Conservation (phyloP, 2,888 invertebrate species). For the Eustalomyia histrio region DNA sequence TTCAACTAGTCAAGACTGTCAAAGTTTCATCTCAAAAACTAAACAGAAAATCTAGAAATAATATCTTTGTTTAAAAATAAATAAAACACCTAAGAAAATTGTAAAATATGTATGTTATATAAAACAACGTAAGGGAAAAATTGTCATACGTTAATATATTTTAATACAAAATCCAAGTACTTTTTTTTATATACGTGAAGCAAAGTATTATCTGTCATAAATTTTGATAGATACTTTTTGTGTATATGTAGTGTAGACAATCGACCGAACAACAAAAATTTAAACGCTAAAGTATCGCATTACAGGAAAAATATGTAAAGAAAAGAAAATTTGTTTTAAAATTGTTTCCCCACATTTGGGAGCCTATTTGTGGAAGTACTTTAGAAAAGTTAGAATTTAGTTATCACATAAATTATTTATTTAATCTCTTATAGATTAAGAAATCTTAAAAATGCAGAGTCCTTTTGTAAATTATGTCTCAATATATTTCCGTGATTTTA, state of each 20-base stretch:
- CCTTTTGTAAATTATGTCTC: neutral
- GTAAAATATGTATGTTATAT: neutral
- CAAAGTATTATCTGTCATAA: slow-evolving; percentile 52
- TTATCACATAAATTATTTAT: slow-evolving; percentile 51
- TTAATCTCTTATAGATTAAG: slow-evolving; percentile 47
- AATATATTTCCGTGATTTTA: neutral
- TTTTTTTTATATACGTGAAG: neutral
- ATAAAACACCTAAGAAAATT: slow-evolving; percentile 41
- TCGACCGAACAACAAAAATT: neutral
- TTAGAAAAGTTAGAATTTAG: slow-evolving; percentile 37
- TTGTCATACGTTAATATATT: neutral
- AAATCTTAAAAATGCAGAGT: slow-evolving; percentile 8
- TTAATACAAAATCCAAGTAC: neutral
- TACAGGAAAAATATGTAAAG: slow-evolving; percentile 54
- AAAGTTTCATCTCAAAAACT: slow-evolving; percentile 49
- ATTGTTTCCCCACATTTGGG: slow-evolving; percentile 26
- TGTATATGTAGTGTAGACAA: neutral
- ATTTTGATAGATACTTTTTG: slow-evolving; percentile 43
- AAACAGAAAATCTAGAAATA: slow-evolving; percentile 45
- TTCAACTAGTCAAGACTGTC: slow-evolving; percentile 63
- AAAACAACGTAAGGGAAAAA: neutral
- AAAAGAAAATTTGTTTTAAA: slow-evolving; percentile 7
- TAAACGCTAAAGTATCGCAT: slow-evolving; percentile 58
- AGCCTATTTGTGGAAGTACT: slow-evolving; percentile 35
- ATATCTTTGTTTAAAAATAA: slow-evolving; percentile 60